phyloP scores from a whole-genome alignment of 2,113 vertebrate species.

The Myiopsitta monachus region DNA sequence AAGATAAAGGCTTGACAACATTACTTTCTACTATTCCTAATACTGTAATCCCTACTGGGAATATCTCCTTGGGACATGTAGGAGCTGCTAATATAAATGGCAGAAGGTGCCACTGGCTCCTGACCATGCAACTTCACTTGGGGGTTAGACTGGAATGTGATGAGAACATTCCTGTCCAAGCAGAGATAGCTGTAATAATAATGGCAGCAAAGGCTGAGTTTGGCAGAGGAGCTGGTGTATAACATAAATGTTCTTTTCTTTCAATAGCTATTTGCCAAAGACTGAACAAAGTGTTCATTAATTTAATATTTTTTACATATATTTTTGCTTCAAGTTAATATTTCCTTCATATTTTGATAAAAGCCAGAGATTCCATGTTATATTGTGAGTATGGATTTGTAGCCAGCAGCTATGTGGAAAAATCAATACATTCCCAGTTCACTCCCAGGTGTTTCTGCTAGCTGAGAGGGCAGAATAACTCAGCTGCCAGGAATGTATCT shows the following conservation, averaged over 20 bases:
- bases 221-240: background rate
- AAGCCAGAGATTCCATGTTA: background rate
- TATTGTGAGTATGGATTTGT: slow-evolving; percentile 2
- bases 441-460: slow-evolving; percentile 36
- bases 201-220: background rate
- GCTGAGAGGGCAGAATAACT: background rate
- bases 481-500: background rate
- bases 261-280: background rate
- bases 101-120: background rate
- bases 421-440: slow-evolving; percentile 24
- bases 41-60: background rate
- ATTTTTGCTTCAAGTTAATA: background rate
- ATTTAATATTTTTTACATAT: background rate
- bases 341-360: slow-evolving; percentile 20
- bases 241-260: background rate
- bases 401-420: slow-evolving; percentile 45
- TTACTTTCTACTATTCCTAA: background rate
- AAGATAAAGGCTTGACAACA: background rate
- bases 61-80: background rate
- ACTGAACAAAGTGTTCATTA: background rate
- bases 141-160: background rate
- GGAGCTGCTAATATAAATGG: background rate
- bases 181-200: background rate
- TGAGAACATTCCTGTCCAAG: background rate
- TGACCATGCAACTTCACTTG: background rate